Evolutionary conservation across 2,113 vertebrate species (phyloP), one percentile per base, ranked within the genome.

Genomic region (Podarcis raffonei): DNA sequence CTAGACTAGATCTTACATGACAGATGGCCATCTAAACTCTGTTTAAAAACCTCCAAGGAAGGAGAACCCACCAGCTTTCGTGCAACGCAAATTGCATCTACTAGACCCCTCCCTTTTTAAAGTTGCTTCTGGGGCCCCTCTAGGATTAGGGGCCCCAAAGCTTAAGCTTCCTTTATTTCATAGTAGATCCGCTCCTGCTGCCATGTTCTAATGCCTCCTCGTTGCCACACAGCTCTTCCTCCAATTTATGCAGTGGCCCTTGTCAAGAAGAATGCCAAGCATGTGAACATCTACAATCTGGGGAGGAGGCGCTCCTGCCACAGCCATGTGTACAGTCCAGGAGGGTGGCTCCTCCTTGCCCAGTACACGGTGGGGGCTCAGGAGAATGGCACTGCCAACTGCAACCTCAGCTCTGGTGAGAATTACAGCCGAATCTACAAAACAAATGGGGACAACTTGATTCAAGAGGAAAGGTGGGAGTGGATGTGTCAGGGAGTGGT

Each of bases 291-390:
- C 42, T 96, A 89, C 87, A 98, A 96, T 91, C 96, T 99, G 0
- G 89, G 88, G 11, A 96, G 97, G n/a, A 97, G 97, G 6, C 95
- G 98, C 59, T 98, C 98, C 76, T 99, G 98, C 92, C 98, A 98
- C 23, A 93, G 97, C 69, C 95, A 97, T 89, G 86, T 98, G 75
- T 98, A 98, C 92, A 98, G 98, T 87, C 98, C 98, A 6, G 98
- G 95, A 2, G 98, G 98, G 59, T 99, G 98, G 98, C 94, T 99
- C 69, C 96, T 99, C 71, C 98, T 97, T 1, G 94, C 96, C 87
- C 97, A 81, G 92, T 95, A 98, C 93, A 93, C 87, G 0, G 75
- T 97, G 4, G 95, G 96, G 89, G 86, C 94, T 87, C 87, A 86
- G 62, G 93, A 92, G 8, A 98, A 97, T 76, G 90, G 32, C 83